Percentiles rank a stretch among this genome's conserved stretches.
Evolutionary conservation across 2,113 vertebrate species (phyloP).

Genomic region (Verasper variegatus): DNA sequence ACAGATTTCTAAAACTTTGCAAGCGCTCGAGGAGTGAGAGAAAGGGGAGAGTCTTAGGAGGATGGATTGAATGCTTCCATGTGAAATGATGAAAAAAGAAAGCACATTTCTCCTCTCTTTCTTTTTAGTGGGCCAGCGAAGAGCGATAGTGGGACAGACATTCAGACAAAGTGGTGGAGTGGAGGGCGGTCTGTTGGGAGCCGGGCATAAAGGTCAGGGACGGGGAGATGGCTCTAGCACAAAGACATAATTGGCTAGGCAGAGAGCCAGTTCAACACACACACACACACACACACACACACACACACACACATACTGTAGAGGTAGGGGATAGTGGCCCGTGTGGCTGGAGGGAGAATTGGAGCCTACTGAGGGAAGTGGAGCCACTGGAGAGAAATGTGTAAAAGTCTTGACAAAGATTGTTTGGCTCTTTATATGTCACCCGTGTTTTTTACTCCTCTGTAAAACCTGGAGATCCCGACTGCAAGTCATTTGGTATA

Average conservation of each 20-base stretch:
- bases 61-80: not conserved
- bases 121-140: slow-evolving; percentile 28
- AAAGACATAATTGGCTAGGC: slow-evolving; percentile 73
- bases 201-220: slow-evolving; percentile 75
- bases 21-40: not conserved
- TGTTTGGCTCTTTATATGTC: slow-evolving; percentile 54
- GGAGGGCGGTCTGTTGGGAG: slow-evolving; percentile 61
- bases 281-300: slow-evolving; percentile 20
- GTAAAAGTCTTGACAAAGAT: slow-evolving; percentile 55
- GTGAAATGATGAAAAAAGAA: slow-evolving; percentile 6
- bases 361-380: slow-evolving; percentile 9
- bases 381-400: slow-evolving; percentile 51
- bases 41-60: not conserved
- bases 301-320: slow-evolving; percentile 10
- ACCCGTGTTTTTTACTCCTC: slow-evolving; percentile 17
- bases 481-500: slow-evolving; percentile 9
- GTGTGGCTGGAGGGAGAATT: slow-evolving; percentile 41
- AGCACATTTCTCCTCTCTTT: not conserved
- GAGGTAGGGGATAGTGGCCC: slow-evolving; percentile 31
- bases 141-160: slow-evolving; percentile 54
- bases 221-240: slow-evolving; percentile 62
- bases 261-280: slow-evolving; percentile 53
- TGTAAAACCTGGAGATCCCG: slow-evolving; percentile 19
- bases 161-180: slow-evolving; percentile 56
- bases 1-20: not conserved